Percentiles rank a stretch among this genome's conserved stretches.
Conservation (phyloP, 2,797 vertebrate genomes). For the Epinephelus malabaricus region DNA sequence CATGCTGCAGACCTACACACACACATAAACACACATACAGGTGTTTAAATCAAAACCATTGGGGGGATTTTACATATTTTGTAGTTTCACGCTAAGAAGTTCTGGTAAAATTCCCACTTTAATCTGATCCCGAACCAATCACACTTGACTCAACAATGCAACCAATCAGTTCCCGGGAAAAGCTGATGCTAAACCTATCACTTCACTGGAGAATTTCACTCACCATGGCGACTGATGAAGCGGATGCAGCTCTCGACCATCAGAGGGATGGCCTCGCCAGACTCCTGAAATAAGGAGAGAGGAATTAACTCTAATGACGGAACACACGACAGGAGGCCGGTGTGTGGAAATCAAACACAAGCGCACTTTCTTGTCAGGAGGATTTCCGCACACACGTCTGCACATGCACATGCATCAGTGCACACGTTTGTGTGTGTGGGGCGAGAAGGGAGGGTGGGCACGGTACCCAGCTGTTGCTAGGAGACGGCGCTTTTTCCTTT, state of each 20-base stretch:
- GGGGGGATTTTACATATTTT: neutral
- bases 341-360: conserved; percentile 3
- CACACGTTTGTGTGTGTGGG: conserved; percentile 55
- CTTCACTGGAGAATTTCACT: conserved; percentile 57
- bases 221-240: conserved; percentile 98
- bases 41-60: neutral
- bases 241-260: conserved; percentile 99
- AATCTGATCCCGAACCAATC: conserved; percentile 34
- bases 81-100: neutral
- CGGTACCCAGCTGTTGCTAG: conserved; percentile 85
- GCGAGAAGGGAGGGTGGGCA: conserved; percentile 45
- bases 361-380: conserved; percentile 29
- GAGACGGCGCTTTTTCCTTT: conserved; percentile 77
- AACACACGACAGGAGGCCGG: conserved; percentile 4
- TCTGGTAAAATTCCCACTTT: conserved; percentile 4
- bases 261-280: conserved; percentile 93
- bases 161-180: conserved; percentile 53
- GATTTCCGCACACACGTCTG: conserved; percentile 48
- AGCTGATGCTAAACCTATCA: conserved; percentile 56
- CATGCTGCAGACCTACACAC: conserved; percentile 92
- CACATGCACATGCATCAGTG: conserved; percentile 54
- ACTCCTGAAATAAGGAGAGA: conserved; percentile 85
- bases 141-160: conserved; percentile 19
- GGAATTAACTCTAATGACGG: conserved; percentile 18
- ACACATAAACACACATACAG: conserved; percentile 24